Evolutionary conservation across 2,888 invertebrate genomes (phyloP), one percentile per base, ranked within the genome.

Genomic region (Deilephila elpenor): DNA sequence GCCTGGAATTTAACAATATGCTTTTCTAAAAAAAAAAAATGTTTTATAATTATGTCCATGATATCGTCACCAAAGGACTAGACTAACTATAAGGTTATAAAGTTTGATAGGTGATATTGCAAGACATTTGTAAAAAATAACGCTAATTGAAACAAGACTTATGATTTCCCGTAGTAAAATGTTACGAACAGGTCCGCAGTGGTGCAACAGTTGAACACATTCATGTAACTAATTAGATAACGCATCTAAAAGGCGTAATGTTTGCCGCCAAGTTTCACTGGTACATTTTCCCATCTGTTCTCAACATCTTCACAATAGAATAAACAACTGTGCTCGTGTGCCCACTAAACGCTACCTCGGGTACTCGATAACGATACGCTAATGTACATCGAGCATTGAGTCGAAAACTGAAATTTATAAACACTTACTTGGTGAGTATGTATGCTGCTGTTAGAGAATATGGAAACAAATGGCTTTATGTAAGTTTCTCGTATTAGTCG

Each of bases 201-300:
- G 67, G 67, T 67, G 67, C 67, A 67, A 76, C 74, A 72, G 64
- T 74, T 78, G 73, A 76, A 77, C 74, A 74, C 37, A 74, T 64
- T 79, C 76, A 77, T 78, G 75, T 77, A 76, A 77, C 76, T 77
- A 80, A 78, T 79, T 78, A 80, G 77, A 79, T 79, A 78, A 74
- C 74, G 75, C 75, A 75, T 78, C 78, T 77, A 71, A 56, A 73
- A 70, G 75, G 73, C 73, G 76, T 71, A 78, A 79, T 73, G 74
- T 73, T 71, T 29, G 74, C 75, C 71, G 67, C 70, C 59, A 70
- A 75, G 76, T 76, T 78, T 76, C 74, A 77, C 76, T 71, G 71
- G 74, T 74, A 74, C 61, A 75, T 77, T 78, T 78, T 77, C 75
- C 76, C 75, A 75, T 76, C 72, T 76, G 59, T 67, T 71, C 56